A percentile compares a stretch with the other conserved stretches of the same genome.
Conservation (phyloP, 2,888 invertebrate species). For the Tricholauxania praeusta region DNA sequence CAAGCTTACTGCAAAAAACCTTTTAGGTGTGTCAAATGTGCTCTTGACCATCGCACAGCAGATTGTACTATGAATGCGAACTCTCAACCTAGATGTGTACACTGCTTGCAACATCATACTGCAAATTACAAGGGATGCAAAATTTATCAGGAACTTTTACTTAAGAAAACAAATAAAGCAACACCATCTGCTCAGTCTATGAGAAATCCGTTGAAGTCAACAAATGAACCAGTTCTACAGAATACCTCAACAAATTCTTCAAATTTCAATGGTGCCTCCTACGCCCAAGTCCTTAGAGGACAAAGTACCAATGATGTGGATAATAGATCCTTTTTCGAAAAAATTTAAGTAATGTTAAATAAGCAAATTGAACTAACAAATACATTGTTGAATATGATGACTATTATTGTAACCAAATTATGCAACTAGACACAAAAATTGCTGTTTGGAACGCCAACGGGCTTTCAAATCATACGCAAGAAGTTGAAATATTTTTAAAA, state of each 20-base stretch:
- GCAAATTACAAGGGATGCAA: constrained; percentile 27
- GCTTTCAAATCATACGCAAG: too few relatives aligned
- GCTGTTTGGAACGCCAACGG: too few relatives aligned
- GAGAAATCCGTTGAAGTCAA: too few relatives aligned
- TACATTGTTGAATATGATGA: constrained; percentile 18
- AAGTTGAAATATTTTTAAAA: too few relatives aligned
- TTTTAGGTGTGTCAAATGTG: constrained; percentile 8
- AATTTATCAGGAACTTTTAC: constrained; percentile 14
- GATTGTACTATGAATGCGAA: neutral
- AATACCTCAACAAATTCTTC: neutral
- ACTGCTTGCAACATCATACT: constrained; percentile 27
- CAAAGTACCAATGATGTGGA: too few relatives aligned
- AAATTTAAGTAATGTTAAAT: neutral
- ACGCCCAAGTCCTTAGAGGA: neutral
- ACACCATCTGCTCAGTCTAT: neutral
- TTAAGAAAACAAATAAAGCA: neutral
- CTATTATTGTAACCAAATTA: constrained; percentile 24
- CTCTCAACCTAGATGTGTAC: neutral
- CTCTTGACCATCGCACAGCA: neutral
- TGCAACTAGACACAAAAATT: constrained; percentile 21
- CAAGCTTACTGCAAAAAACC: constrained; percentile 1
- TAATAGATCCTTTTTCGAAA: neutral
- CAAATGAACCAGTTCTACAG: too few relatives aligned
- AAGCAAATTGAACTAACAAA: constrained; percentile 5
- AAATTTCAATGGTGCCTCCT: neutral